Conservation (phyloP, 2,113 vertebrate species). For the Lagenorhynchus albirostris region DNA sequence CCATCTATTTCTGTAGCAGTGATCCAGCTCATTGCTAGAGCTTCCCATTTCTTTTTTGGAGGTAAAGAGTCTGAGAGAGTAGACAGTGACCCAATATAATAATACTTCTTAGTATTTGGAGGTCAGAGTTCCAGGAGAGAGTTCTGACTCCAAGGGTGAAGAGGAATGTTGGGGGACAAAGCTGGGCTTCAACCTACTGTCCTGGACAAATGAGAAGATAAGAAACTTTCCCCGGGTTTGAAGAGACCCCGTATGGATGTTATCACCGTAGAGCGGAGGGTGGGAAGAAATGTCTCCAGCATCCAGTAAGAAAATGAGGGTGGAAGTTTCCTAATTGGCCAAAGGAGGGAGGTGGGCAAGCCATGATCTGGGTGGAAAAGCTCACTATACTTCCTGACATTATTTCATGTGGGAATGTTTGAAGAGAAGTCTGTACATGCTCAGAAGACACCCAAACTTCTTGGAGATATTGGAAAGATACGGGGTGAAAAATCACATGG, state of each 20-base stretch:
- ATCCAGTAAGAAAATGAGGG: not conserved
- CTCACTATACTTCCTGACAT: not conserved
- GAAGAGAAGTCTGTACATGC: not conserved
- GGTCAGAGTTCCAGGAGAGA: not conserved
- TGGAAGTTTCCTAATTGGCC: not conserved
- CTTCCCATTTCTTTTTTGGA: not conserved
- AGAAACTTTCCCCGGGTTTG: not conserved
- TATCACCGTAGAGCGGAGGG: not conserved
- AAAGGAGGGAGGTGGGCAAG: not conserved
- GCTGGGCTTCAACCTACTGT: not conserved
- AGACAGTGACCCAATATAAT: not conserved
- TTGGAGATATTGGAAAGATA: not conserved
- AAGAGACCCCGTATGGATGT: not conserved
- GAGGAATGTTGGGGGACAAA: not conserved
- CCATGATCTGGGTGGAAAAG: not conserved
- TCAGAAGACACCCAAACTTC: not conserved
- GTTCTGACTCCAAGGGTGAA: not conserved
- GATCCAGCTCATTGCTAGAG: not conserved
- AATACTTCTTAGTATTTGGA: not conserved
- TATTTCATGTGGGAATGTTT: not conserved
- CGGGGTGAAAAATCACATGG: not conserved
- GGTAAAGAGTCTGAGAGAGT: not conserved
- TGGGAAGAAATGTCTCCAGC: not conserved
- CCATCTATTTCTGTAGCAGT: not conserved
- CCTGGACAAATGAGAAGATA: not conserved